Conservation (phyloP, 2,797 vertebrate species). For the Carcharodon carcharias region DNA sequence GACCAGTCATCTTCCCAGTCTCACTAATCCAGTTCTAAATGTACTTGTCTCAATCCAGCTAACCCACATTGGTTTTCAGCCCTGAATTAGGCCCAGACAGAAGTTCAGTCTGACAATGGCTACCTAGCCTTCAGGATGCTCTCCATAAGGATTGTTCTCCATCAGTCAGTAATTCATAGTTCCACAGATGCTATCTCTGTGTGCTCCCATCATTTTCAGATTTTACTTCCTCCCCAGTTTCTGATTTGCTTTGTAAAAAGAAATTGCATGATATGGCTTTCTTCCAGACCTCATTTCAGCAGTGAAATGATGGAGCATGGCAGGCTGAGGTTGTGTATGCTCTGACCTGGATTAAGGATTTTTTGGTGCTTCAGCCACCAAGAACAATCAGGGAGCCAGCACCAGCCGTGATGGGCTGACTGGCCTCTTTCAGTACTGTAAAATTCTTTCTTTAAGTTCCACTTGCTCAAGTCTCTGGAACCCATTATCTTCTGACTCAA, state of each 20-base stretch:
- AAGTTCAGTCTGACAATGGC: background rate
- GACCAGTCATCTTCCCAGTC: background rate
- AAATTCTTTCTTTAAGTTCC: background rate
- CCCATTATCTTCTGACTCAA: background rate
- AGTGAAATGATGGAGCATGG: background rate
- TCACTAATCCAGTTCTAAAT: background rate
- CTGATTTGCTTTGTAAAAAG: background rate
- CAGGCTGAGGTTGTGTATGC: background rate
- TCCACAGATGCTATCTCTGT: background rate
- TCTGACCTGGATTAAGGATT: background rate
- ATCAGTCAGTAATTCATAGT: too few relatives aligned
- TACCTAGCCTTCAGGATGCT: background rate
- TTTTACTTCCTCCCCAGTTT: background rate
- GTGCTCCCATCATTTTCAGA: background rate
- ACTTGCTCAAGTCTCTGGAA: background rate
- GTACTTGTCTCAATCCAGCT: background rate
- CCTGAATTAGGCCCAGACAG: background rate
- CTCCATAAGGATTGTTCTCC: background rate
- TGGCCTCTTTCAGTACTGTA: background rate
- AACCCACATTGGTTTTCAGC: background rate
- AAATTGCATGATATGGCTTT: background rate
- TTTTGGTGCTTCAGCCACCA: background rate
- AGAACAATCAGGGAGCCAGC: background rate
- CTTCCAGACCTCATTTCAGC: background rate
- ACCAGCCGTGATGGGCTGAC: background rate